Conservation (phyloP, 2,797 vertebrate genomes). For the Tokudaia tokunoshimensis region DNA sequence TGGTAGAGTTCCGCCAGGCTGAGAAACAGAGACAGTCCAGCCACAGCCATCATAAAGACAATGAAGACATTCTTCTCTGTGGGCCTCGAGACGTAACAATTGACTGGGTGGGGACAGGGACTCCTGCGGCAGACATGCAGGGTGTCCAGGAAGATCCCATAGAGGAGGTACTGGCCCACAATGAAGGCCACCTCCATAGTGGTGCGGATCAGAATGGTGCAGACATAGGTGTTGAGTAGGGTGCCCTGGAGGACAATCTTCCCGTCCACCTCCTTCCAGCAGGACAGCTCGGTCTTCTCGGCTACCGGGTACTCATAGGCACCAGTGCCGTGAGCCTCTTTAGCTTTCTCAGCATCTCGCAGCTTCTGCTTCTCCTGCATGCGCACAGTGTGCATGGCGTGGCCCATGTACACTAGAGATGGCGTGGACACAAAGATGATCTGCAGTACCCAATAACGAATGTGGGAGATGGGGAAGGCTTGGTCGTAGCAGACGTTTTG, state of each 20-base stretch:
- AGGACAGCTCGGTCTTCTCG: constrained; percentile 85
- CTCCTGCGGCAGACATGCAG: constrained; percentile 93
- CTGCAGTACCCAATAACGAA: constrained; percentile 98
- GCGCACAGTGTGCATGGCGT: constrained; percentile 96
- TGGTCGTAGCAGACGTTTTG: constrained; percentile 98
- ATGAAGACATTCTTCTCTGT: constrained; percentile 99
- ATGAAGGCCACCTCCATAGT: constrained; percentile 97
- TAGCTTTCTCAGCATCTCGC: constrained; percentile 88
- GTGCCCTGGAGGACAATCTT: constrained; percentile 92
- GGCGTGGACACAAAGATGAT: constrained; percentile 99
- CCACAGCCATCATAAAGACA: constrained; percentile 97
- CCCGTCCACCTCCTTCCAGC: constrained; percentile 86
- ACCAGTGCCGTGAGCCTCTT: constrained; percentile 36
- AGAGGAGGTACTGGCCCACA: constrained; percentile 95
- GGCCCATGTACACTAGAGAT: constrained; percentile 97
- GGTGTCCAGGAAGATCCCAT: constrained; percentile 95
- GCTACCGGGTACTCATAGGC: constrained; percentile 88
- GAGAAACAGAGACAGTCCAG: constrained; percentile 94
- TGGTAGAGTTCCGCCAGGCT: constrained; percentile 96
- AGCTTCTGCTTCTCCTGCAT: constrained; percentile 93
- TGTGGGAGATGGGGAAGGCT: constrained; percentile 98
- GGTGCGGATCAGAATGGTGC: constrained; percentile 97
- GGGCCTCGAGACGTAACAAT: constrained; percentile 98
- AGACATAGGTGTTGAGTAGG: constrained; percentile 94
- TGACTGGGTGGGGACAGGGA: constrained; percentile 96